phyloP scores from a whole-genome alignment of 2,113 vertebrate genomes.

The Asarcornis scutulata region DNA sequence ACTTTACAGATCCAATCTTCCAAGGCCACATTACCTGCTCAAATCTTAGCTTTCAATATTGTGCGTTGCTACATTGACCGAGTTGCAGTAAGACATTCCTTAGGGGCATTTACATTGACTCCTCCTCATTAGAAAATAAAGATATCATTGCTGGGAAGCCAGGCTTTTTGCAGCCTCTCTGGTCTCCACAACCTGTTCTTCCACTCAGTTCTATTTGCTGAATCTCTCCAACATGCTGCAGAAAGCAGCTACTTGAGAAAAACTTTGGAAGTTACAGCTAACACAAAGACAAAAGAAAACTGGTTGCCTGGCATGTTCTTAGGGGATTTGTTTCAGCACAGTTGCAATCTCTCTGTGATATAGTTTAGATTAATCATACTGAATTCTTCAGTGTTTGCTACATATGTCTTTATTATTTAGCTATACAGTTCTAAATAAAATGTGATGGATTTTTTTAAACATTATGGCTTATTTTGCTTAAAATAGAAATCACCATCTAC shows the following conservation, averaged over 20 bases:
- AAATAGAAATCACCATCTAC: background rate
- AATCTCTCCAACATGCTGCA: rapidly evolving
- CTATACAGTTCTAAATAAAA: background rate
- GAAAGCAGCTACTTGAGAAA: background rate
- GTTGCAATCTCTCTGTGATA: background rate
- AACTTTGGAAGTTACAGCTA: background rate
- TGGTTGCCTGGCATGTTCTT: background rate
- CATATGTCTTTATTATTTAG: background rate
- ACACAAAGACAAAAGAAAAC: background rate
- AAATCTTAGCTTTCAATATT: background rate
- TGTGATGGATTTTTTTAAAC: background rate
- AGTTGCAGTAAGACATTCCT: background rate
- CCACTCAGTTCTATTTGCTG: background rate
- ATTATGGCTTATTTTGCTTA: background rate
- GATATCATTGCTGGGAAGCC: background rate
- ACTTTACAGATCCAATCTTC: background rate
- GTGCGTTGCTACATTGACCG: background rate
- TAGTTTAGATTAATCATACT: background rate
- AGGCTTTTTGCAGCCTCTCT: background rate
- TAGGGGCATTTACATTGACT: background rate
- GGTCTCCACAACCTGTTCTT: background rate
- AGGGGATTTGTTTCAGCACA: background rate
- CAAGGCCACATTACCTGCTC: background rate
- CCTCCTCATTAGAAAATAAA: background rate
- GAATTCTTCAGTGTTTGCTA: background rate